These are phyloP conservation scores for Isichthys henryi DNA, from an alignment of 2,113 vertebrate species.

Conservation along the genomic window DNA sequence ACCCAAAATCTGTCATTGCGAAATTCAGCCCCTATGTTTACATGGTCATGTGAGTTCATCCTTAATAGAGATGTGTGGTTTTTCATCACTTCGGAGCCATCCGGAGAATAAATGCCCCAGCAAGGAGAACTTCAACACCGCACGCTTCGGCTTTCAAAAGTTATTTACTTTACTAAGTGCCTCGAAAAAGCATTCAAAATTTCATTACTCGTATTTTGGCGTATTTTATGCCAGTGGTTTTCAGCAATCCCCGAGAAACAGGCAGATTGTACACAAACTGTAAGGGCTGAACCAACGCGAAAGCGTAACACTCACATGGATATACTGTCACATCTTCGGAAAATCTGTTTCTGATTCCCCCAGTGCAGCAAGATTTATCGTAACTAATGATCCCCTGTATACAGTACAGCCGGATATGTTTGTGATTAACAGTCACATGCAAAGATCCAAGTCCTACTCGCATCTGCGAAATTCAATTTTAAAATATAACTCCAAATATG, in stretches of 20 bases:
- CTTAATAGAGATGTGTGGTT: neutral
- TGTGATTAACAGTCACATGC: constrained; percentile 51
- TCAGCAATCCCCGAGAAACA: neutral
- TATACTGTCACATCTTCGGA: constrained; percentile 20
- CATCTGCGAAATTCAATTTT: constrained; percentile 44
- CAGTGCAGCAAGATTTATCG: constrained; percentile 33
- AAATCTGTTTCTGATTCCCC: constrained; percentile 43
- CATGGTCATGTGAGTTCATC: neutral
- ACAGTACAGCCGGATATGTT: constrained; percentile 41
- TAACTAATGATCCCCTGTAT: constrained; percentile 38
- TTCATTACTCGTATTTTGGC: neutral
- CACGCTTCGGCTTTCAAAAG: neutral
- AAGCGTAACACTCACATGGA: neutral
- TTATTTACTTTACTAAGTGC: neutral
- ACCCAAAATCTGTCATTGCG: neutral
- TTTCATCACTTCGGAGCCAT: neutral
- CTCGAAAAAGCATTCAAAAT: neutral
- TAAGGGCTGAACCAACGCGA: neutral
- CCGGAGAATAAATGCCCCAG: neutral
- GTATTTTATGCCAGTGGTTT: neutral
- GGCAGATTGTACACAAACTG: neutral
- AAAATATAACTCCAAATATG: constrained; percentile 28
- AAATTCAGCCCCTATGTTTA: neutral
- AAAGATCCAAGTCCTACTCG: constrained; percentile 40
- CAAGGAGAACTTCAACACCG: neutral